Percentiles rank a stretch among this genome's conserved stretches.
Evolutionary conservation across 2,888 invertebrate species (phyloP).

Genomic region (Scaeva pyrastri): DNA sequence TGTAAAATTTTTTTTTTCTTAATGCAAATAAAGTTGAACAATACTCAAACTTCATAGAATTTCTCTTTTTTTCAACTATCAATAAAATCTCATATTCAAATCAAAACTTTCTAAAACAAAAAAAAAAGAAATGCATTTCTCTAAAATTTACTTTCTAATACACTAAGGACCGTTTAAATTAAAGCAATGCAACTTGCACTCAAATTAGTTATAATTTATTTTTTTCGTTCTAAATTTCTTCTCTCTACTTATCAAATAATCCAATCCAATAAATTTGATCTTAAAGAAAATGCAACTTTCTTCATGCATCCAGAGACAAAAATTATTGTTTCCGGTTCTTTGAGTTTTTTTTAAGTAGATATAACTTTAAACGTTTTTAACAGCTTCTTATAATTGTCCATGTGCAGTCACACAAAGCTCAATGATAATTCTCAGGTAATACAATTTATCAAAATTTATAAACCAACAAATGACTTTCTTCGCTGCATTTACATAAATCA

Average conservation of each 20-base stretch:
- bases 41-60: no score
- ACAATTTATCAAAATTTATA: constrained; percentile 45
- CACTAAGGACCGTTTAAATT: constrained; percentile 2
- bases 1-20: no score
- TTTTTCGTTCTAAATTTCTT: no score
- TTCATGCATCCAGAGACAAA: not conserved
- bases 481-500: constrained; percentile 55
- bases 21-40: no score
- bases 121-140: not conserved
- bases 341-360: constrained; percentile 6
- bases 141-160: not conserved
- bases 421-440: constrained; percentile 30
- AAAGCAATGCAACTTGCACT: not conserved
- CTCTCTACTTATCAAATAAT: not conserved
- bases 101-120: not conserved
- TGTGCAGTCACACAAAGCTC: constrained; percentile 55
- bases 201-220: not conserved
- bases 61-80: no score
- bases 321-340: constrained; percentile 21
- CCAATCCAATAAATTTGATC: not conserved
- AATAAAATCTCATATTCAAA: not conserved
- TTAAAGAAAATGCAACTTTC: constrained; percentile 11
- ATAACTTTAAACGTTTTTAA: constrained; percentile 32
- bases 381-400: constrained; percentile 52
- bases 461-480: constrained; percentile 48